Conservation (phyloP, 2,113 vertebrate genomes). For the Urocitellus parryii region DNA sequence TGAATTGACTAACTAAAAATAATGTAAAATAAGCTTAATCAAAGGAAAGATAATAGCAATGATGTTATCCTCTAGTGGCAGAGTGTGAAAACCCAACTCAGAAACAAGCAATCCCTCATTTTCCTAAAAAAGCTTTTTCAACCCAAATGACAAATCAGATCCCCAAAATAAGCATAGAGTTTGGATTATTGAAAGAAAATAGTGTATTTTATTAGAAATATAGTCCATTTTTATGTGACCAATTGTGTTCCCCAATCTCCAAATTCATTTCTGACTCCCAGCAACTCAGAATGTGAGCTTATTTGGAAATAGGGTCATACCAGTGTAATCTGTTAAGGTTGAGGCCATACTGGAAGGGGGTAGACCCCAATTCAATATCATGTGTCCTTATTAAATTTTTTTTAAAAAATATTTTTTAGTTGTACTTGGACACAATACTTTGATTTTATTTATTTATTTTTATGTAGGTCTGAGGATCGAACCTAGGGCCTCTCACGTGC, state of each 20-base stretch:
- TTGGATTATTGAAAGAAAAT: not conserved
- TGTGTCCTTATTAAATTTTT: no score
- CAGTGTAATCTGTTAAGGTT: not conserved
- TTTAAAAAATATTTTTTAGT: no score
- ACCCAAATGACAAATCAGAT: not conserved
- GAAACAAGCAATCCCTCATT: not conserved
- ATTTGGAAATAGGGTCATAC: not conserved
- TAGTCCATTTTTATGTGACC: not conserved
- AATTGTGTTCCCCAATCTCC: not conserved
- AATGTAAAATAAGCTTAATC: not conserved
- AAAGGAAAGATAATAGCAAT: not conserved
- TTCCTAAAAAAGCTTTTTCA: not conserved
- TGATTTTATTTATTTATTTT: no score
- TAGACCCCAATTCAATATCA: not conserved
- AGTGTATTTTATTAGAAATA: not conserved
- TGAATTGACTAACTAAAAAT: not conserved
- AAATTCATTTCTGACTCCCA: not conserved
- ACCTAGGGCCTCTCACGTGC: no score
- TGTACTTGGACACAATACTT: no score
- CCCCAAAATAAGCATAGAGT: not conserved
- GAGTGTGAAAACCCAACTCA: not conserved
- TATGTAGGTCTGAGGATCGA: no score
- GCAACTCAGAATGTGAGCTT: not conserved
- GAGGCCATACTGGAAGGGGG: not conserved
- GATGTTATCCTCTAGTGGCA: constrained; percentile 36